Base-by-base conservation (phyloP, 30 jellyfish, hydroid and myxozoan genomes). In the Chironex yamaguchii region DNA sequence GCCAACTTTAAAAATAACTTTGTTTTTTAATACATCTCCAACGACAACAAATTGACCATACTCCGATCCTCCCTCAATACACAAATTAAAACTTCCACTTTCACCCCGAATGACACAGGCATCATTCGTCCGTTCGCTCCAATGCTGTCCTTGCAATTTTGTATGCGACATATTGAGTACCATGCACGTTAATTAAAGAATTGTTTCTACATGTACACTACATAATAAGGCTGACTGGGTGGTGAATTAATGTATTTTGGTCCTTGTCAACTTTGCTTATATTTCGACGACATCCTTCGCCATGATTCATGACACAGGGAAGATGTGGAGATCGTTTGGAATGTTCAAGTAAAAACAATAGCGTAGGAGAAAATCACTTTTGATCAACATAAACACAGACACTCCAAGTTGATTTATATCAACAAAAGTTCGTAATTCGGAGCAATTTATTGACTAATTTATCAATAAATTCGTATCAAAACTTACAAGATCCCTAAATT, bases 1-100 rank as follows among this genome's bases (percentile, higher is more conserved):
- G 6, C 97, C 97, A 26, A 82, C 78, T 69, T 75, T 76, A 73
- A 52, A 94, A 66, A 89, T 77, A 1, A 94, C 99, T 71, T 89
- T 94, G 52, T 84, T 91, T 4, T 90, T 90, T 3, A 95, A 74
- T 1, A 95, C 95, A 67, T 90, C 98, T 34, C 99, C 99, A 67
- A 95, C 86, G 24, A 95, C 99, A 62, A 95, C 96, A 90, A 95
- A 90, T 28, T 95, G 99, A 1, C 99, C 99, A 77, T 95, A 89
- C 65, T 95, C 99, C 31, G 99, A 95, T 3, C 99, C 99, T 12
- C 99, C 99, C 81, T 95, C 99, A 77, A 95, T 95, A 89, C 99
- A 95, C 49, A 95, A 72, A 54, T 95, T 95, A 84, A 79, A 95
- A 64, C 97, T 85, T 13, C 98, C 98, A 67, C 90, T 95, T 51